Evolutionary conservation across 2,113 vertebrate genomes (phyloP).

Genomic region (Cebus imitator): DNA sequence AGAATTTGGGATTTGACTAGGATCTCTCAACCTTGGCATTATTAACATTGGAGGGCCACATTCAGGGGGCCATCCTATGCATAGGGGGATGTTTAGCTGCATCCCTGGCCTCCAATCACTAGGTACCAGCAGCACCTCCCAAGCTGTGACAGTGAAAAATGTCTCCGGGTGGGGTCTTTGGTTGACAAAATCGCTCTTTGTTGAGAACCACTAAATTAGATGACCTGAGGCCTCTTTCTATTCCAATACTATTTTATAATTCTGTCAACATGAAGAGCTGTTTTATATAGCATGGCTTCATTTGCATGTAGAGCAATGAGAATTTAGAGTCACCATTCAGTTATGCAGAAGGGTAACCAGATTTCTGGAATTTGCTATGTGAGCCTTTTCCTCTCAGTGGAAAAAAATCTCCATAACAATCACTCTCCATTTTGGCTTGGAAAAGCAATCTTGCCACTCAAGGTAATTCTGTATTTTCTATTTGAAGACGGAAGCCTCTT

Average conservation of each 20-base stretch:
- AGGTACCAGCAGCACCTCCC: no score
- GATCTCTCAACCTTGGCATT: background rate
- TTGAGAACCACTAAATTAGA: background rate
- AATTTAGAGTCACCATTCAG: background rate
- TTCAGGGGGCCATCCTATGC: no score
- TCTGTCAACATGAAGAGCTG: background rate
- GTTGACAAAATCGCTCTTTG: background rate
- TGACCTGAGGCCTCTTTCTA: background rate
- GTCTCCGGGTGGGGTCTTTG: background rate
- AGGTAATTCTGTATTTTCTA: background rate
- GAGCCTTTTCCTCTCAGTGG: background rate
- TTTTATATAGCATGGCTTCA: background rate
- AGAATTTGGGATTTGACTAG: background rate
- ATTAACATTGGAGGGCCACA: background rate
- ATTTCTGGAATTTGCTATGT: background rate
- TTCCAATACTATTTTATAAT: background rate
- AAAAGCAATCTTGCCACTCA: background rate
- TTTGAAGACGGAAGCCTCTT: background rate
- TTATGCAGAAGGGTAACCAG: background rate
- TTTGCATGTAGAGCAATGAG: background rate
- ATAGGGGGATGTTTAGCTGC: background rate
- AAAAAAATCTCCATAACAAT: background rate
- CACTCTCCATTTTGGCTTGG: background rate
- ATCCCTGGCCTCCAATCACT: background rate
- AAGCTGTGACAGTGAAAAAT: background rate